Evolutionary conservation across 2,888 invertebrate species (phyloP).

Genomic region (Diarsia rubi): DNA sequence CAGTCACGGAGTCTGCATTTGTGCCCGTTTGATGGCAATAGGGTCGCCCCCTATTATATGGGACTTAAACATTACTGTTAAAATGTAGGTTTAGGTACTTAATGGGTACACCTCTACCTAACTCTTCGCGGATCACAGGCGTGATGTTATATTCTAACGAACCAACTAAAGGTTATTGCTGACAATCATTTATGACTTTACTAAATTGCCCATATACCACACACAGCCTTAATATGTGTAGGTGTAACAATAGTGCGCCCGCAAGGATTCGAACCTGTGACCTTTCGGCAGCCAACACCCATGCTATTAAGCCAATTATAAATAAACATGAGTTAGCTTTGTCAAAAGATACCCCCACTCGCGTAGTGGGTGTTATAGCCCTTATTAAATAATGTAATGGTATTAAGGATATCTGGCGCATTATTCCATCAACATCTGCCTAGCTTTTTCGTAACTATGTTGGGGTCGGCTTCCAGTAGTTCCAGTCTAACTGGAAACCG

Average conservation of each 20-base stretch:
- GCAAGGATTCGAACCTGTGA: slow-evolving; percentile 41
- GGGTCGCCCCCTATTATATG: too few species aligned
- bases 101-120: too few species aligned
- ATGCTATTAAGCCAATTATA: slow-evolving; percentile 53
- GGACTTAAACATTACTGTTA: too few species aligned
- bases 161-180: not conserved
- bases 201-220: slow-evolving; percentile 11
- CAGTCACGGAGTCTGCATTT: too few species aligned
- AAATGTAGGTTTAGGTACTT: too few species aligned
- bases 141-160: not conserved
- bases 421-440: too few species aligned
- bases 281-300: slow-evolving; percentile 47
- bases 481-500: too few species aligned
- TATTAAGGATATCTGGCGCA: too few species aligned
- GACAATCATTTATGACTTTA: not conserved
- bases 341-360: slow-evolving; percentile 30
- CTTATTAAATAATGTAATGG: slow-evolving; percentile 3
- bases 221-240: slow-evolving; percentile 32
- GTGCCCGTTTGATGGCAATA: too few species aligned
- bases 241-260: slow-evolving; percentile 54
- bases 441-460: too few species aligned
- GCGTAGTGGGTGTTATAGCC: slow-evolving; percentile 28
- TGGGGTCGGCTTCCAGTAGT: too few species aligned
- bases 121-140: too few species aligned
- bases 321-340: slow-evolving; percentile 47